Conservation (phyloP, 2,113 vertebrate genomes). For the Oryzias javanicus region DNA sequence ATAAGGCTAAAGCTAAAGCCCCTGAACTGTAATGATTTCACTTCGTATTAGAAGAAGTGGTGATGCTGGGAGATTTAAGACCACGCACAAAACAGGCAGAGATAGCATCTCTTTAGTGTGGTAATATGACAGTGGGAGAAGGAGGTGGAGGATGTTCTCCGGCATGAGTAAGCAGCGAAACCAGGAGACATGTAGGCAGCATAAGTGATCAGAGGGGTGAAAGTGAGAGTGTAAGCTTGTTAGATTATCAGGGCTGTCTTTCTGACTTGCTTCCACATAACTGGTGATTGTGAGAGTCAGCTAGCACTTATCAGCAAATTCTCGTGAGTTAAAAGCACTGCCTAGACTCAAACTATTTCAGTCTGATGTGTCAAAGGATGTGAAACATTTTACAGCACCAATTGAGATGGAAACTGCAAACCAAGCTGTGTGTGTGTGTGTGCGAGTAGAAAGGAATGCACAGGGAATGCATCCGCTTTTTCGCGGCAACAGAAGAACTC, state of each 20-base stretch:
- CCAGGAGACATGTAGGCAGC: slow-evolving; percentile 27
- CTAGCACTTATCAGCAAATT: slow-evolving; percentile 40
- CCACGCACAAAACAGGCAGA: neutral
- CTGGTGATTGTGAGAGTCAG: slow-evolving; percentile 45
- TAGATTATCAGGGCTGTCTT: slow-evolving; percentile 48
- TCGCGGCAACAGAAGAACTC: no score
- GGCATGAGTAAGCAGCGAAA: slow-evolving; percentile 25
- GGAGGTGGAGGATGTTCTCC: slow-evolving; percentile 26
- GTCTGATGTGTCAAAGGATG: slow-evolving; percentile 32
- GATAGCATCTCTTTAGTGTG: slow-evolving; percentile 41
- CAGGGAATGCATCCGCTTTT: no score
- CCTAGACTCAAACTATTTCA: slow-evolving; percentile 34
- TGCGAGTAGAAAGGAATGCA: no score
- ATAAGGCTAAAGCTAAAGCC: no score
- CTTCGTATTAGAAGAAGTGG: no score
- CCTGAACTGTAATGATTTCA: no score
- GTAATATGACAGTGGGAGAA: slow-evolving; percentile 44
- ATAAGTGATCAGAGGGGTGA: slow-evolving; percentile 45
- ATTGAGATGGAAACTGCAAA: no score
- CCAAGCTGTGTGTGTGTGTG: no score
- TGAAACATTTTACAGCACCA: slow-evolving; percentile 20
- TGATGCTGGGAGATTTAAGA: no score
- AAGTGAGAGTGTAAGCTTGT: slow-evolving; percentile 32
- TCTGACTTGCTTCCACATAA: slow-evolving; percentile 48
- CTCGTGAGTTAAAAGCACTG: slow-evolving; percentile 25